Evolutionary conservation across 2,888 invertebrate genomes (phyloP), one percentile per base, ranked within the genome.

Genomic region (Drosophila rellima): DNA sequence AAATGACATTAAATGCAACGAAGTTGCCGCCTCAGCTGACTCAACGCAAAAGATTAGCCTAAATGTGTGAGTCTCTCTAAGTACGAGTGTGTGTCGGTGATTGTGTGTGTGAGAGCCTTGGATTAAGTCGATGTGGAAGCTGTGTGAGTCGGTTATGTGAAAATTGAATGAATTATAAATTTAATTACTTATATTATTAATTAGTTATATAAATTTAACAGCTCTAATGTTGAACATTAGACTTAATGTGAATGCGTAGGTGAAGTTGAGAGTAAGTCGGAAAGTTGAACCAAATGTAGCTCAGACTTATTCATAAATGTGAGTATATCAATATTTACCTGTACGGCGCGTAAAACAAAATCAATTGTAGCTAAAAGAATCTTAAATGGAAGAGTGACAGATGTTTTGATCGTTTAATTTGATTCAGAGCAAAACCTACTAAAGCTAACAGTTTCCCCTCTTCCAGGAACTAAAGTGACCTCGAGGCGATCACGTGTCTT

Each of bases 1-100:
- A 87, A 83, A 83, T 82, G 82, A 83, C 87, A 77, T 72, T 80
- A 83, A 82, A 75, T 77, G 74, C 78, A 57, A 37, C 45, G 20
- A 59, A 59, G 66, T 70, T 64, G 75, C 70, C 51, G 48, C 56
- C 59, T 39, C 59, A 63, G 52, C 13, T 64, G 74, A 78, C 67
- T 78, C 74, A 52, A 15, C 60, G 62, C 75, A 61, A 65, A 62
- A 73, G 75, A 73, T 75, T 76, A 76, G 75, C 69, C 78, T 78
- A 76, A 76, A 76, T 76, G 78, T 64, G 54, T 63, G 67, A 40
- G 59, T 57, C 13, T 13, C 45, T 18, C 13, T 13, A 11, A 33
- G 47, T 47, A 40, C 33, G 23, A 13, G n/a, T n/a, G 11, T 62
- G 42, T 50, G 29, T 23, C n/a, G n/a, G n/a, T n/a, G n/a, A n/a